A percentile compares a stretch with the other conserved stretches of the same genome.
Evolutionary conservation across 2,888 invertebrate species (phyloP).

Genomic region (Volucella inflata): DNA sequence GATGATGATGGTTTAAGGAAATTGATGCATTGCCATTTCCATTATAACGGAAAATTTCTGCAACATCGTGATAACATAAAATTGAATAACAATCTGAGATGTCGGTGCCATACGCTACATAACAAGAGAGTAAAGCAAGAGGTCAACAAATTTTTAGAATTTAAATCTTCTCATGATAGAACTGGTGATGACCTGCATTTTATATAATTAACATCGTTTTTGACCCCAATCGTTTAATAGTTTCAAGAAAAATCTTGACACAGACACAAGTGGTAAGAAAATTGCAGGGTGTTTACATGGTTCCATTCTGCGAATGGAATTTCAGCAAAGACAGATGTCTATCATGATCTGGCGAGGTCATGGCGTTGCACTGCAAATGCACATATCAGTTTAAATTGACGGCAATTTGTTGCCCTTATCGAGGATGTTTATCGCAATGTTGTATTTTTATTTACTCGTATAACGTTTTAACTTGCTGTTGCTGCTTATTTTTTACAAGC

Average conservation of each 20-base stretch:
- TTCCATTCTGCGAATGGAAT: constrained; percentile 15
- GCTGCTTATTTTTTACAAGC: background rate
- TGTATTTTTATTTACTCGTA: constrained; percentile 2
- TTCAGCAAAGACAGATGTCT: constrained; percentile 65
- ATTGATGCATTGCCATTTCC: constrained; percentile 66
- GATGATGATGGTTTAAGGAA: constrained; percentile 63
- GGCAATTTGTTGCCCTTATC: constrained; percentile 63
- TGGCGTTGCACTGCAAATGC: constrained; percentile 16
- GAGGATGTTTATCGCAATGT: constrained; percentile 33
- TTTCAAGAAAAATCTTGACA: background rate
- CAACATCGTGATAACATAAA: constrained; percentile 64
- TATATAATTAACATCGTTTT: constrained; percentile 46
- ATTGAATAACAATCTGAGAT: constrained; percentile 64
- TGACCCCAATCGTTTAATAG: constrained; percentile 63
- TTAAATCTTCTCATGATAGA: constrained; percentile 27
- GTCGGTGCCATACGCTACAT: constrained; percentile 3
- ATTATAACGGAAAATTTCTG: constrained; percentile 68
- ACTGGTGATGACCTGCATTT: constrained; percentile 36
- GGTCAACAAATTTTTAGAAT: constrained; percentile 49
- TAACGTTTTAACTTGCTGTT: constrained; percentile 11
- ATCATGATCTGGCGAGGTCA: constrained; percentile 37
- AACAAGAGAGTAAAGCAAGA: background rate
- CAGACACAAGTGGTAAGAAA: constrained; percentile 51
- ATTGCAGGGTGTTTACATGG: constrained; percentile 51
- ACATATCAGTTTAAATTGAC: constrained; percentile 32